These are phyloP conservation scores for Tympanoctomys barrerae DNA, from an alignment of 2,797 vertebrate genomes.

Conservation along the genomic window DNA sequence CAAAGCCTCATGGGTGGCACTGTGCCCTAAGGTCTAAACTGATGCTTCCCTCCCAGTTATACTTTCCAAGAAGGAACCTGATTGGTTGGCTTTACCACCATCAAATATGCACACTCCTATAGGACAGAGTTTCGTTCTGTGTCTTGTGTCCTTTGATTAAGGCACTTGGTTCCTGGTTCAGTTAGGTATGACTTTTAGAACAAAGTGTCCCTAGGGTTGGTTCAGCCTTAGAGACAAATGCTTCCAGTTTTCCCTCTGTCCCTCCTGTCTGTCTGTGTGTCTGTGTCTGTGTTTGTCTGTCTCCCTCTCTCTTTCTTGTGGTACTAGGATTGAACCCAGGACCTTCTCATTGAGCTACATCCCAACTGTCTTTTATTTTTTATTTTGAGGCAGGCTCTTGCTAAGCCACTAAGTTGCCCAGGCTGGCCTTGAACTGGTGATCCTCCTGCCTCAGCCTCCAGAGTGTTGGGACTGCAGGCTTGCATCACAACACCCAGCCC, in stretches of 20 bases:
- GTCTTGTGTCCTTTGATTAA: neutral
- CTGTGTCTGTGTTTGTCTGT: too few relatives aligned
- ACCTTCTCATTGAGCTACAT: neutral
- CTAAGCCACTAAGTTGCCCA: neutral
- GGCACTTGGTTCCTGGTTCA: neutral
- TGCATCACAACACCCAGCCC: neutral
- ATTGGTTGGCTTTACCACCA: neutral
- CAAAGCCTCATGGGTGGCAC: neutral
- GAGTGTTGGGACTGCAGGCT: neutral
- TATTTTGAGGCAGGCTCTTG: neutral
- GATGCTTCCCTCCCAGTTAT: neutral
- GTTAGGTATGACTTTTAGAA: neutral
- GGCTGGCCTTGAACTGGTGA: neutral
- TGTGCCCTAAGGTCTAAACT: neutral
- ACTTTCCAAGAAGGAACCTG: neutral
- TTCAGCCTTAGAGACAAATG: neutral
- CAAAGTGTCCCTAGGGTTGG: neutral
- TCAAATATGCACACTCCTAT: neutral
- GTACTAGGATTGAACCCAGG: neutral
- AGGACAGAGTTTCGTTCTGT: neutral
- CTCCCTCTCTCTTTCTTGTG: neutral
- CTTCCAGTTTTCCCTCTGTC: neutral
- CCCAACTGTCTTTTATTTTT: neutral
- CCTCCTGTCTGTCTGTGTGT: neutral
- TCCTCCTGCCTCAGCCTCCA: neutral